Evolutionary conservation across 2,113 vertebrate species (phyloP).

Genomic region (Lathamus discolor): DNA sequence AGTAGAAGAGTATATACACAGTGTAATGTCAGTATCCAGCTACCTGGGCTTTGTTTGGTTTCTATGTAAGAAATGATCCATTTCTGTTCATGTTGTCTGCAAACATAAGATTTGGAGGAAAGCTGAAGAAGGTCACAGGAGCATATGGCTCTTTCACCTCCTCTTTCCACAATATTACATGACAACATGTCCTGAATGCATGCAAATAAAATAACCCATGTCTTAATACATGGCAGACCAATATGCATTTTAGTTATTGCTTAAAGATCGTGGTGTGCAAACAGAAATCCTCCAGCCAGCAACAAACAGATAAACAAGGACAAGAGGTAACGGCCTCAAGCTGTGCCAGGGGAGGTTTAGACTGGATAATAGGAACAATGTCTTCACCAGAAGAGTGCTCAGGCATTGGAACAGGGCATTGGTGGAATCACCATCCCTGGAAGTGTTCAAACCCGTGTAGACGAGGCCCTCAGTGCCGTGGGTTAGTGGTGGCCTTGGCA

Average conservation of each 20-base stretch:
- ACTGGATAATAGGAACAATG: neutral
- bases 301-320: neutral
- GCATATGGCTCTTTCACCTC: neutral
- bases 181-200: neutral
- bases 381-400: neutral
- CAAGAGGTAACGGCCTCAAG: neutral
- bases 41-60: neutral
- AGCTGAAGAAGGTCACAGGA: neutral
- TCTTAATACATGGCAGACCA: neutral
- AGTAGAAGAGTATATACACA: neutral
- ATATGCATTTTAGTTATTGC: neutral
- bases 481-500: neutral
- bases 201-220: neutral
- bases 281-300: neutral
- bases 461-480: neutral
- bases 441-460: neutral
- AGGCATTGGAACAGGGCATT: neutral
- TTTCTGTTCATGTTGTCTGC: neutral
- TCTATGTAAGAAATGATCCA: neutral
- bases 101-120: neutral
- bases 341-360: neutral
- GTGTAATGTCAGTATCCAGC: neutral
- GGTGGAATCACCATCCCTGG: neutral
- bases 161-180: neutral
- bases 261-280: neutral